Conservation (phyloP, 2,888 invertebrate species). For the Lamellibrachia satsuma region DNA sequence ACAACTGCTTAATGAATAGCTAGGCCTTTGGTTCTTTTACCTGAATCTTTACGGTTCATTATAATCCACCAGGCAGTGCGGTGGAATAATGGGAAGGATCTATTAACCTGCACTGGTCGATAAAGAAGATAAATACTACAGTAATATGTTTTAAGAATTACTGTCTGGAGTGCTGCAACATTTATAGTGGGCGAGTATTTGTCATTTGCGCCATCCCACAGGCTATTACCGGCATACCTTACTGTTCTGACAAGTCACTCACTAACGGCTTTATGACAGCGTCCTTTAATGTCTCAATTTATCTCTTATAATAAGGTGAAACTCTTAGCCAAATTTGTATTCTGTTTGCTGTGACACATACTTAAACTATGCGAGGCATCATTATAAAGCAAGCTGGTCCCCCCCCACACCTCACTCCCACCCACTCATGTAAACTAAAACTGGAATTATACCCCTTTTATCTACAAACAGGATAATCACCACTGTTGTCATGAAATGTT, state of each 20-base stretch:
- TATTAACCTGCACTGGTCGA: too few species aligned
- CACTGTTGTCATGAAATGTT: not conserved
- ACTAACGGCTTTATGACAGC: not conserved
- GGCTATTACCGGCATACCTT: not conserved
- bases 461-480: conserved; percentile 13
- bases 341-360: not conserved
- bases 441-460: conserved; percentile 10
- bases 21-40: too few species aligned
- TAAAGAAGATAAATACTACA: too few species aligned
- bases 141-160: too few species aligned
- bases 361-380: not conserved
- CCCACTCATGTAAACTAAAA: not conserved
- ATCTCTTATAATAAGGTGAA: not conserved
- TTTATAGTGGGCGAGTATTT: not conserved
- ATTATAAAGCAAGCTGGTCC: not conserved
- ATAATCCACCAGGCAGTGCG: too few species aligned
- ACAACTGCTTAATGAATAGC: too few species aligned
- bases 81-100: too few species aligned
- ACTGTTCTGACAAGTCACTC: not conserved
- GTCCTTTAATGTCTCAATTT: not conserved
- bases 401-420: too few species aligned
- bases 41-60: too few species aligned
- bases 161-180: too few species aligned
- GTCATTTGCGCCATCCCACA: not conserved
- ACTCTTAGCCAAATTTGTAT: not conserved